Evolutionary conservation across 2,113 vertebrate genomes (phyloP).

Genomic region (Xenopus laevis): DNA sequence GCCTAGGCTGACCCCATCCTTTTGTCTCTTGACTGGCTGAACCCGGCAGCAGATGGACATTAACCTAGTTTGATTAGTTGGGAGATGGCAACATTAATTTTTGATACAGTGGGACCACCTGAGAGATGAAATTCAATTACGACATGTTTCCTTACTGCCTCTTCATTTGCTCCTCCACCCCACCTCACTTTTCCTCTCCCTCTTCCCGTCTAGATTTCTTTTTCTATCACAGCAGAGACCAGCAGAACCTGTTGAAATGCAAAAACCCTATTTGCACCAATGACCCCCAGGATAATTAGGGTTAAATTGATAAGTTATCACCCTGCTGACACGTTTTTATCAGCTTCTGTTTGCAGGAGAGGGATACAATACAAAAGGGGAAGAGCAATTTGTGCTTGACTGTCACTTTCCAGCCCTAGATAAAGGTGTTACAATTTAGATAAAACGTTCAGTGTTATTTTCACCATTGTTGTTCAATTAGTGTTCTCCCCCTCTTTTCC

Average conservation of each 20-base stretch:
- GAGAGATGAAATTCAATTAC: constrained; percentile 72
- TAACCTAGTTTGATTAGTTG: constrained; percentile 65
- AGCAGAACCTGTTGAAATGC: constrained; percentile 75
- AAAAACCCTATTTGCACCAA: constrained; percentile 70
- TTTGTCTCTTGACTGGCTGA: constrained; percentile 58
- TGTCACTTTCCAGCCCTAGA: constrained; percentile 63
- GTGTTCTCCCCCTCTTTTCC: constrained; percentile 52
- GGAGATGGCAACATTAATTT: constrained; percentile 67
- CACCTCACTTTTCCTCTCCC: constrained; percentile 29
- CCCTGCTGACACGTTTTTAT: constrained; percentile 73
- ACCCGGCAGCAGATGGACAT: constrained; percentile 62
- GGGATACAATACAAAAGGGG: constrained; percentile 69
- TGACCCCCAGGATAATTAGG: constrained; percentile 78
- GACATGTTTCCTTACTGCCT: constrained; percentile 17
- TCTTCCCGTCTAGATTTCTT: background rate
- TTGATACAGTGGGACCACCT: constrained; percentile 64
- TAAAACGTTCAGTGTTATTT: constrained; percentile 63
- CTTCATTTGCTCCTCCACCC: constrained; percentile 46
- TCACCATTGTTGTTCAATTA: constrained; percentile 74
- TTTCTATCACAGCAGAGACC: constrained; percentile 50
- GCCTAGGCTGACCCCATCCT: constrained; percentile 45
- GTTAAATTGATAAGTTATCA: constrained; percentile 76
- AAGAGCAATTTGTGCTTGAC: constrained; percentile 71
- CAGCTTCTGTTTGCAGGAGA: constrained; percentile 75
- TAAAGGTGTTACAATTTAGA: constrained; percentile 75